Base-by-base conservation (phyloP, 2,113 vertebrate genomes). In the Numenius arquata region DNA sequence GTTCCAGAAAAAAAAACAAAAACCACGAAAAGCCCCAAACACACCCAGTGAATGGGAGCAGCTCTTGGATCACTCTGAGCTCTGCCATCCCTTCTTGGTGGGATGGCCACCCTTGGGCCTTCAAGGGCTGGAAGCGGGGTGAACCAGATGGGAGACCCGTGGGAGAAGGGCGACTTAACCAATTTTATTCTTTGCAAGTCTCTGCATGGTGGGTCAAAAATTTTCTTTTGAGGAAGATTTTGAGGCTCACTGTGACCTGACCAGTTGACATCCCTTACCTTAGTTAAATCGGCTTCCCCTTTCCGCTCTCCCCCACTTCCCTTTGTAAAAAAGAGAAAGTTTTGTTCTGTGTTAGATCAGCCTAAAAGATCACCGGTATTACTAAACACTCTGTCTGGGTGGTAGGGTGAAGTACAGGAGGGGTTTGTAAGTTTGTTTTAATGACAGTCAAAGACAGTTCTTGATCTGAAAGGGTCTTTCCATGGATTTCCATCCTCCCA, bases 71-170 rank as follows among this genome's bases (percentile, higher is more conserved):
- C 25, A 4, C 12, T 8, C 21, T 1, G 1, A 34, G 15, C 36
- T 5, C 34, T 45, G 20, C 52, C 1, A 1, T 9, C 21, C 30
- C 15, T 36, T 40, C 20, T 29, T 11, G 2, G 16, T 1, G 6
- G 18, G 53, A 13, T 16, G 19, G 36, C 32, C 2, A 5, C 26
- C 5, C 26, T 73, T 4, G 5, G 58, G 20, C 8, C 8, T 19
- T 22, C 8, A 3, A 32, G 13, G 38, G 40, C 16, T 61, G 15
- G 4, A 12, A 34, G 32, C 5, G 3, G 16, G 23, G 18, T 11
- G 5, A 88, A 61, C 12, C 12, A 3, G 29, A 30, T 23, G 5
- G 29, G 9, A 20, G 11, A 12, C 23, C 20, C 16, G 36, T 3
- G 7, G 19, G 11, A 11, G 26, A 22, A 55, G 29, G 17, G 29